Evolutionary conservation across 2,888 invertebrate genomes (phyloP).

Genomic region (Ecliptopera silaceata): DNA sequence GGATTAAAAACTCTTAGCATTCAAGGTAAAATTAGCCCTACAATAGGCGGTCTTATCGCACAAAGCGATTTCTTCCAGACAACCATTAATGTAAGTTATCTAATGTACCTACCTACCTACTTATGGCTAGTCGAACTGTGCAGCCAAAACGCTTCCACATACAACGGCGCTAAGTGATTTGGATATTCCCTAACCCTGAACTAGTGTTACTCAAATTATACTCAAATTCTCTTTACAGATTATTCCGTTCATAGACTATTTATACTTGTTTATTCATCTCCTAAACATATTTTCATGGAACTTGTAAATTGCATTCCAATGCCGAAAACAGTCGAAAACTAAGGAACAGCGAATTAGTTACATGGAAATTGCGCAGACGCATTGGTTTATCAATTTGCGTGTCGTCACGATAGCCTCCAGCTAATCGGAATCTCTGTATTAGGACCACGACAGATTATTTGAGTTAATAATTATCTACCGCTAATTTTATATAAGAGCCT

Average conservation of each 20-base stretch:
- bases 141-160: too few relatives aligned
- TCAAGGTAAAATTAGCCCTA: too few relatives aligned
- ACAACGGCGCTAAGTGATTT: too few relatives aligned
- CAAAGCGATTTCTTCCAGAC: too few relatives aligned
- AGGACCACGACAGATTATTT: slow-evolving; percentile 6
- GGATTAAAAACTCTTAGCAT: too few relatives aligned
- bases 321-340: slow-evolving; percentile 32
- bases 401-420: slow-evolving; percentile 63
- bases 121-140: too few relatives aligned
- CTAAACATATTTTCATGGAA: not conserved
- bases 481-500: not conserved
- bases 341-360: slow-evolving; percentile 45
- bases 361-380: slow-evolving; percentile 51
- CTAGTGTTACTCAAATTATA: not conserved
- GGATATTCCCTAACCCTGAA: slow-evolving; percentile 1
- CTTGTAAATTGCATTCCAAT: slow-evolving; percentile 31
- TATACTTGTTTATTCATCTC: not conserved
- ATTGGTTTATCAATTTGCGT: slow-evolving; percentile 60
- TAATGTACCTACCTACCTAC: too few relatives aligned
- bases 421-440: slow-evolving; percentile 36
- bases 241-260: not conserved
- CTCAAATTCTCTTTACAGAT: not conserved
- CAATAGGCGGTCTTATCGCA: too few relatives aligned
- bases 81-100: too few relatives aligned
- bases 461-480: too few relatives aligned